Percentiles rank a stretch among this genome's conserved stretches.
Evolutionary conservation across 2,113 vertebrate genomes (phyloP).

Genomic region (Neomonachus schauinslandi): DNA sequence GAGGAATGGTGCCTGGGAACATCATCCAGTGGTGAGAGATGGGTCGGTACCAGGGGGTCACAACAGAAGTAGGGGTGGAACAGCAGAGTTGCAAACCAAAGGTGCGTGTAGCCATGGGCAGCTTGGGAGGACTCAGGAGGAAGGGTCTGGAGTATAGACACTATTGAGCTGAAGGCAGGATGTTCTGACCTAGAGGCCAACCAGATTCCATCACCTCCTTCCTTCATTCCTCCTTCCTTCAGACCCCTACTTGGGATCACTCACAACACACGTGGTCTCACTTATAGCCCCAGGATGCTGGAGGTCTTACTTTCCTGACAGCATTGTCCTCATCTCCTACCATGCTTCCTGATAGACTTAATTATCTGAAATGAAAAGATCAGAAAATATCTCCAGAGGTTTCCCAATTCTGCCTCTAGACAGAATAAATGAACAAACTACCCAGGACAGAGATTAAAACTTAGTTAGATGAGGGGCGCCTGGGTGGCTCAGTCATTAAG

Average conservation of each 20-base stretch:
- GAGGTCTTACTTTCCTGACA: background rate
- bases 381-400: background rate
- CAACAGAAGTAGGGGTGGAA: background rate
- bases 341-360: background rate
- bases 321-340: background rate
- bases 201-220: background rate
- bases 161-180: background rate
- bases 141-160: background rate
- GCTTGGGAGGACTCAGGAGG: background rate
- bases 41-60: background rate
- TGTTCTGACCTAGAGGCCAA: background rate
- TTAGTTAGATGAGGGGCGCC: background rate
- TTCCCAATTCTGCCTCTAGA: conserved; percentile 5
- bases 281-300: background rate
- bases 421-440: conserved; percentile 9
- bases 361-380: background rate
- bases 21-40: background rate
- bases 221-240: background rate
- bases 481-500: no score
- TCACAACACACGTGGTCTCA: background rate
- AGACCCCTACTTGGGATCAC: background rate
- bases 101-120: background rate
- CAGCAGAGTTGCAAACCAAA: background rate
- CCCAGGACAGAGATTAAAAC: background rate
- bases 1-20: background rate